Conservation (phyloP, 2,888 invertebrate genomes). For the Artemia sp. region DNA sequence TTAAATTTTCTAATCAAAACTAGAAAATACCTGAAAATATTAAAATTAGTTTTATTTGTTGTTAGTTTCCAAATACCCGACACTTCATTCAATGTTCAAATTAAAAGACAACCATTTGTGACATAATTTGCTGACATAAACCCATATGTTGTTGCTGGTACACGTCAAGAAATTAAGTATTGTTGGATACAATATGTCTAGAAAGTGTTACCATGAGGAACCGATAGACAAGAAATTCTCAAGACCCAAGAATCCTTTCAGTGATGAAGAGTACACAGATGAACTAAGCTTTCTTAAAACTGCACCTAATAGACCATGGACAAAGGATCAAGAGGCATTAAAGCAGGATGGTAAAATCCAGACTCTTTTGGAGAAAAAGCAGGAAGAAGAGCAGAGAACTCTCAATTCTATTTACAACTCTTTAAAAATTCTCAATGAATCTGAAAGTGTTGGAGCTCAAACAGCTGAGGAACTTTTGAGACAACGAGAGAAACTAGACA, state of each 20-base stretch:
- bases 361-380: constrained; percentile 51
- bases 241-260: not conserved
- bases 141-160: no score
- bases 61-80: no score
- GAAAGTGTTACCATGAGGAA: no score
- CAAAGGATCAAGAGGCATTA: not conserved
- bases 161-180: no score
- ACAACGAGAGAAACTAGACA: constrained; percentile 77
- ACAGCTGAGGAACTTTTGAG: constrained; percentile 79
- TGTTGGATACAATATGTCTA: no score
- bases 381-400: constrained; percentile 63
- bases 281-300: not conserved
- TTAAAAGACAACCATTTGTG: no score
- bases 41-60: no score
- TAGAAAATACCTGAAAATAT: no score
- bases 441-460: constrained; percentile 78
- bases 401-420: constrained; percentile 63
- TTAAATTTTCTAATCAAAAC: no score
- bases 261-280: not conserved
- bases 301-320: constrained; percentile 7
- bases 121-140: no score
- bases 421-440: constrained; percentile 57
- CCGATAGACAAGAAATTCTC: no score
- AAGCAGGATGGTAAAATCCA: constrained; percentile 48
- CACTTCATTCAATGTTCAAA: no score